Evolutionary conservation across 2,888 invertebrate species (phyloP).

Genomic region (Drosophila picticornis): DNA sequence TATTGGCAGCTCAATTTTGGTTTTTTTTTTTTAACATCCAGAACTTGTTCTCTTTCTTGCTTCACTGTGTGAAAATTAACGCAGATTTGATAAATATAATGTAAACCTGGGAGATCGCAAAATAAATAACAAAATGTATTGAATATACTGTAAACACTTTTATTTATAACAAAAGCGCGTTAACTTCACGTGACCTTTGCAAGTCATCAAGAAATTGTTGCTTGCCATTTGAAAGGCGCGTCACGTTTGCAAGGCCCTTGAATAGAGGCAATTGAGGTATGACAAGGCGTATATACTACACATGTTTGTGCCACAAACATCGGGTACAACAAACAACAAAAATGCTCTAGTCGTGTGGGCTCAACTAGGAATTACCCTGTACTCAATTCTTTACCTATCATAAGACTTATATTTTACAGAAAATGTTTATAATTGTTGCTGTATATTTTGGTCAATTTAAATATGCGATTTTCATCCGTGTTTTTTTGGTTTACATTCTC

Average conservation of each 20-base stretch:
- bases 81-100: conserved; percentile 52
- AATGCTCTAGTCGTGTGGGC: neutral
- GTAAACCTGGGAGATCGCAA: conserved; percentile 1
- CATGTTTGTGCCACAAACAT: neutral
- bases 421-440: too few relatives aligned
- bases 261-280: conserved; percentile 10
- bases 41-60: conserved; percentile 62
- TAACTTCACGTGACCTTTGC: conserved; percentile 62
- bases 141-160: neutral
- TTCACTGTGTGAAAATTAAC: conserved; percentile 53
- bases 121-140: conserved; percentile 12
- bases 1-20: conserved; percentile 46
- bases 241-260: conserved; percentile 62
- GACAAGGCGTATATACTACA: conserved; percentile 3
- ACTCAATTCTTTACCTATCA: neutral
- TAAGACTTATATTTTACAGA: neutral
- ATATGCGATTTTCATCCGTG: neutral
- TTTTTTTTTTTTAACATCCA: conserved; percentile 32
- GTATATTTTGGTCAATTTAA: too few relatives aligned
- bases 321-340: conserved; percentile 14
- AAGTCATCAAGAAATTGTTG: conserved; percentile 52
- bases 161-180: conserved; percentile 55
- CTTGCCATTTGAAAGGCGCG: conserved; percentile 52
- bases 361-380: neutral
- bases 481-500: neutral